Evolutionary conservation across 2,797 vertebrate genomes (phyloP).

Genomic region (Manis pentadactyla): DNA sequence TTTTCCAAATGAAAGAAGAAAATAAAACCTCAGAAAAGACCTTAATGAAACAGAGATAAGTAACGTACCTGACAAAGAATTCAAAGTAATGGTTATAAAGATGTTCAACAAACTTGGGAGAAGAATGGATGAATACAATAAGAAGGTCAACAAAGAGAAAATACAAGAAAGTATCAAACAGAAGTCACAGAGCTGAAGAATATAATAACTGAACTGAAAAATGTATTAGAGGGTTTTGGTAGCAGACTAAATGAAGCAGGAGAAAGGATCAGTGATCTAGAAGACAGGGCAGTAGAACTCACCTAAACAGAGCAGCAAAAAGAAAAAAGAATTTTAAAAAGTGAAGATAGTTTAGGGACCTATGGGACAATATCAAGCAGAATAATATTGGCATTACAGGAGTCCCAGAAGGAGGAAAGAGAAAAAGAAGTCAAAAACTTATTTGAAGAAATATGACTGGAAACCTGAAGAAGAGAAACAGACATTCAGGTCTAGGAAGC

Average conservation of each 20-base stretch:
- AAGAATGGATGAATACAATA: neutral
- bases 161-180: neutral
- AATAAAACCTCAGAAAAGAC: neutral
- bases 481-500: neutral
- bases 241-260: neutral
- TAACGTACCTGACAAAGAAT: neutral
- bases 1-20: neutral
- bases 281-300: neutral
- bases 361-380: neutral
- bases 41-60: neutral
- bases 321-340: neutral
- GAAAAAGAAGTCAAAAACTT: neutral
- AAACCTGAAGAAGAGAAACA: neutral
- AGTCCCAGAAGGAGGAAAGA: neutral
- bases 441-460: neutral
- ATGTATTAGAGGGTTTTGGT: neutral
- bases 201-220: neutral
- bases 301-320: neutral
- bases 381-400: neutral
- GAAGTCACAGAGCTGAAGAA: neutral
- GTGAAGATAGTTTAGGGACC: neutral
- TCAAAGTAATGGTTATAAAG: neutral
- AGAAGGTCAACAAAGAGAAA: neutral
- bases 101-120: neutral
- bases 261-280: neutral